Conservation (phyloP, 2,888 invertebrate species). For the Ochlodes sylvanus region DNA sequence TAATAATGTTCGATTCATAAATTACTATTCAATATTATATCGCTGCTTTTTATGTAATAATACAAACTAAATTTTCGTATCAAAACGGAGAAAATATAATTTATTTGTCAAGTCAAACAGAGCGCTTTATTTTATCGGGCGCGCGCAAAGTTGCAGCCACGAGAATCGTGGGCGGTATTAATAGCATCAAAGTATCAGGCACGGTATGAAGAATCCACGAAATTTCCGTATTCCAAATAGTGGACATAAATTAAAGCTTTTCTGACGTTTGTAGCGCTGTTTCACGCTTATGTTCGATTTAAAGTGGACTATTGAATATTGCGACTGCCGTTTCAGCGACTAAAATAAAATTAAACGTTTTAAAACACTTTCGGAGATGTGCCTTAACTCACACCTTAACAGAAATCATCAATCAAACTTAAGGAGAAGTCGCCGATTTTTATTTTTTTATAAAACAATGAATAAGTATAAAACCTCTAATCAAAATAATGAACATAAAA, state of each 20-base stretch:
- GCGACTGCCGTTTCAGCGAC: neutral
- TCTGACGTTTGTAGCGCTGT: constrained; percentile 65
- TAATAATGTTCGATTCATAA: no score
- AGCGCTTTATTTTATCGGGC: constrained; percentile 37
- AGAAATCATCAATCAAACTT: no score
- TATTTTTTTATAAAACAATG: no score
- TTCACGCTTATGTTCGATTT: constrained; percentile 53
- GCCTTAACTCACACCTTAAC: no score
- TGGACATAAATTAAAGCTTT: constrained; percentile 65
- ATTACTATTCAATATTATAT: no score
- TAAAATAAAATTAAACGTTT: no score
- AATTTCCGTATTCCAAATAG: constrained; percentile 64
- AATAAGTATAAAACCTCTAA: no score
- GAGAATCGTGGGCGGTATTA: constrained; percentile 53
- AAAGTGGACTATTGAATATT: constrained; percentile 16
- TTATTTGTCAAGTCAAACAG: constrained; percentile 27
- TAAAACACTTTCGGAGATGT: no score
- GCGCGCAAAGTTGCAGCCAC: constrained; percentile 34
- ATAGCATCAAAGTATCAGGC: constrained; percentile 52
- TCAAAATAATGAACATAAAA: no score
- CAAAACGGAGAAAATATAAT: neutral
- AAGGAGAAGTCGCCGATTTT: no score
- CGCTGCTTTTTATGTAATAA: no score
- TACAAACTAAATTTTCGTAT: neutral
- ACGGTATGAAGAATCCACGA: constrained; percentile 55